Base-by-base conservation (phyloP, 2,113 vertebrate genomes). In the Pampusana beccarii region DNA sequence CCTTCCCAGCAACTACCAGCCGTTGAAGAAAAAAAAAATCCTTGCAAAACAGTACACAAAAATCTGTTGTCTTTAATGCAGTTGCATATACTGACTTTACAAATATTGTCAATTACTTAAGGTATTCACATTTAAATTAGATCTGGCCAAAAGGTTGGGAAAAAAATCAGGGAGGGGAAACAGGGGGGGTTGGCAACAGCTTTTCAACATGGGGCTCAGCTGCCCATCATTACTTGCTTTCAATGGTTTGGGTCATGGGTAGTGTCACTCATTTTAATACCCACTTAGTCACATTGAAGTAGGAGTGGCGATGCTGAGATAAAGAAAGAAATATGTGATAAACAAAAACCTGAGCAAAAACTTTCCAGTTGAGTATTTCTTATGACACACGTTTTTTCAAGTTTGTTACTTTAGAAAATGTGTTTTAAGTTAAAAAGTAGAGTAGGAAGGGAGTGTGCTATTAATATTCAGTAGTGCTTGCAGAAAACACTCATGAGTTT, bases 101-200 rank as follows among this genome's bases (percentile, higher is more conserved):
- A 96, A 96, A 97, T 97, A 97, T 97, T 97, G 92, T 95, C 66
- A 92, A 97, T 97, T 96, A 95, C 91, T 96, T 95, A 87, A 97
- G 77, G 87, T 94, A 97, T 97, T 97, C 91, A 96, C 78, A 96
- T 97, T 97, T 96, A 96, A 97, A 97, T 95, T 78, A 95, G 83
- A 92, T 67, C 62, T 94, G 90, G 56, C 77, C 64, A 86, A 94
- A 96, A 96, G 92, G 85, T 83, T 97, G 93, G 81, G 72, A 80
- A 93, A 95, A 46, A 92, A 93, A 88, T 86, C 69, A 87, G 67
- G 36, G 60, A 95, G 74, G 61, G 95, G 80, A 90, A 84, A 46
- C 29, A 25, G 46, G 71, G 72, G 84, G 88, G 80, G 38, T 13
- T 85, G 36, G 60, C 50, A 69, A 65, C 18, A 28, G 60, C 72